Conservation (phyloP, 2,888 invertebrate species). For the Noctuana brunneofusca region DNA sequence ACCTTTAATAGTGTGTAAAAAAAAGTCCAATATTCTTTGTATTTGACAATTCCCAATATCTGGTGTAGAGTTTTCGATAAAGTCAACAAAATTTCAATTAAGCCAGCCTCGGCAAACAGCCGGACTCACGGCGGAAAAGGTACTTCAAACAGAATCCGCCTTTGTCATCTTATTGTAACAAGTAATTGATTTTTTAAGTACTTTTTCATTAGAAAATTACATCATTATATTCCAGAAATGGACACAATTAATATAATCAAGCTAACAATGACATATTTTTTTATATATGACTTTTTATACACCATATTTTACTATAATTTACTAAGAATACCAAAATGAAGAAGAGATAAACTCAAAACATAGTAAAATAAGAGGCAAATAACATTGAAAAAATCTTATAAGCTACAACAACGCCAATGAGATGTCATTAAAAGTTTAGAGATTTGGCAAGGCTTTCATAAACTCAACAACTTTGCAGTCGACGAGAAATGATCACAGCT, state of each 20-base stretch:
- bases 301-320: too few relatives aligned
- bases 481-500: neutral
- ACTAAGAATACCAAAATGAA: too few relatives aligned
- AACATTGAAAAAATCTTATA: too few relatives aligned
- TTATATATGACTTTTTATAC: too few relatives aligned
- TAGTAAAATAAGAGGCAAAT: too few relatives aligned
- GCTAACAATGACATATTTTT: too few relatives aligned
- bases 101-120: conserved; percentile 2
- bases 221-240: too few relatives aligned
- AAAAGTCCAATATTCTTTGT: neutral
- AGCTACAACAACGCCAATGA: neutral
- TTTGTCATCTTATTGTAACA: conserved; percentile 6
- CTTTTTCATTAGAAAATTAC: neutral
- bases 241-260: too few relatives aligned
- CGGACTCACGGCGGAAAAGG: neutral
- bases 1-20: too few relatives aligned
- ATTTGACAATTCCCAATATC: neutral
- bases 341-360: too few relatives aligned
- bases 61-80: conserved; percentile 9
- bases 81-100: conserved; percentile 32
- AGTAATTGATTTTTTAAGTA: conserved; percentile 8
- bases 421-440: neutral
- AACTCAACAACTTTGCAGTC: neutral
- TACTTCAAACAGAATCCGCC: neutral
- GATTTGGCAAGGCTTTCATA: neutral